Percentiles rank a stretch among this genome's conserved stretches.
These are phyloP conservation scores for Linurgus olivaceus DNA, from an alignment of 2,797 vertebrate species.

Conservation along the genomic window DNA sequence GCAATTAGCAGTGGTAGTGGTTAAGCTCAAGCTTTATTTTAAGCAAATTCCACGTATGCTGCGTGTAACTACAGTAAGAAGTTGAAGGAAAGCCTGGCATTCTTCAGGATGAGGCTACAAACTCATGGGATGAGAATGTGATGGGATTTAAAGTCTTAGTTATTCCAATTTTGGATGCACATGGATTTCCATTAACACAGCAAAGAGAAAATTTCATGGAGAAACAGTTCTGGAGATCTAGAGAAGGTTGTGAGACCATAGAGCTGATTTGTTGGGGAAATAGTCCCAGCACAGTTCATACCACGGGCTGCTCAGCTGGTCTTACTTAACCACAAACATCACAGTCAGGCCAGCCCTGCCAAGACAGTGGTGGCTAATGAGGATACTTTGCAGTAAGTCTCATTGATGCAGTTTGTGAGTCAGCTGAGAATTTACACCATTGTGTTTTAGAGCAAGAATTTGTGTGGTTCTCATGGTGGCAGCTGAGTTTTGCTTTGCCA, in stretches of 20 bases:
- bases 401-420: neutral
- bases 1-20: neutral
- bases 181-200: neutral
- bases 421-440: neutral
- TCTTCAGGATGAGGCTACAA: neutral
- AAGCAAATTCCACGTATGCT: neutral
- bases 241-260: neutral
- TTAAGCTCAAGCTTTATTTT: neutral
- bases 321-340: neutral
- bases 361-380: neutral
- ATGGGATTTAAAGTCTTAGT: neutral
- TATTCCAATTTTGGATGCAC: neutral
- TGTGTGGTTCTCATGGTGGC: neutral
- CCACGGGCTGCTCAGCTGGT: neutral
- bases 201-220: neutral
- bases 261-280: neutral
- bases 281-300: neutral
- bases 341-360: neutral
- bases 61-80: neutral
- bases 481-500: neutral
- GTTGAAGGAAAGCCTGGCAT: neutral
- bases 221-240: neutral
- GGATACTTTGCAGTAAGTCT: neutral
- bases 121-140: neutral
- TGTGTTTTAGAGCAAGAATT: neutral